Percentiles rank a stretch among this genome's conserved stretches.
These are phyloP conservation scores for Noctua janthina DNA, from an alignment of 2,888 invertebrate species.

Conservation along the genomic window DNA sequence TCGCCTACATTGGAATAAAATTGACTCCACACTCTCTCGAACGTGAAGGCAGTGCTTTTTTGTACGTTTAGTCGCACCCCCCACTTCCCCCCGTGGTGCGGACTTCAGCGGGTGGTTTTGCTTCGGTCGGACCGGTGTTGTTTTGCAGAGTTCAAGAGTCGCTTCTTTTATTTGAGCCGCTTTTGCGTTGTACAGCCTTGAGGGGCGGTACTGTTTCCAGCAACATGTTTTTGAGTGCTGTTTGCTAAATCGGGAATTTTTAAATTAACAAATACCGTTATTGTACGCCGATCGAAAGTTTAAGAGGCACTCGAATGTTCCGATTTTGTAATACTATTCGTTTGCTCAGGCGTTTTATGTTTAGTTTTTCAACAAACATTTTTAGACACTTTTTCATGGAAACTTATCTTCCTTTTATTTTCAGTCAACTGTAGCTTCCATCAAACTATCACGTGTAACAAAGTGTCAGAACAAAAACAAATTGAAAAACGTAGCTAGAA, in stretches of 20 bases:
- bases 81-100: conserved; percentile 77
- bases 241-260: conserved; percentile 88
- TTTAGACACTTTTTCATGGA: neutral
- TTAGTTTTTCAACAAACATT: conserved; percentile 5
- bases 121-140: conserved; percentile 89
- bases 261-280: conserved; percentile 87
- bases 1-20: conserved; percentile 91
- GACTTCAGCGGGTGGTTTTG: conserved; percentile 90
- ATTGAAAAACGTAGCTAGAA: neutral
- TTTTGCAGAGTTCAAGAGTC: conserved; percentile 90
- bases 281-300: conserved; percentile 78
- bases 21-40: conserved; percentile 90
- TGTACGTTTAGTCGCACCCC: conserved; percentile 82
- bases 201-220: conserved; percentile 84
- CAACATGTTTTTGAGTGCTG: conserved; percentile 88
- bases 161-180: conserved; percentile 90
- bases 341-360: conserved; percentile 17
- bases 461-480: conserved; percentile 7
- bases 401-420: conserved; percentile 3
- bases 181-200: conserved; percentile 88
- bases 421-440: neutral
- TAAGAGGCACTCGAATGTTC: conserved; percentile 56
- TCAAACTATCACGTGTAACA: conserved; percentile 12
- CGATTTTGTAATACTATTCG: conserved; percentile 39
- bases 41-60: conserved; percentile 89